These are phyloP conservation scores for Anseranas semipalmata DNA, from an alignment of 2,113 vertebrate genomes.

Conservation along the genomic window DNA sequence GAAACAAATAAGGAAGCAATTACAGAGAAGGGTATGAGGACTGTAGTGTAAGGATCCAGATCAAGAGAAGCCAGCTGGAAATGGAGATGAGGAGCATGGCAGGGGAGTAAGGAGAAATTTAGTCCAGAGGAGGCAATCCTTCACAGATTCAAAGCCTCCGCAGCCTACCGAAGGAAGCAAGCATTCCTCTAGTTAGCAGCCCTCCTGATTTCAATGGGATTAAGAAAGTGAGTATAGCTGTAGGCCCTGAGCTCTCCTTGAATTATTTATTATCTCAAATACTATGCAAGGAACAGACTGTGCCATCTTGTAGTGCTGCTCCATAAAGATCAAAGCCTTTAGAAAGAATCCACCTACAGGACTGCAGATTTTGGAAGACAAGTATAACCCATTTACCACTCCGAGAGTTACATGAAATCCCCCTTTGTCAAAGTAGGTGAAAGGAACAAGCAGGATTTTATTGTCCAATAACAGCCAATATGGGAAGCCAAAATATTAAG, in stretches of 20 bases:
- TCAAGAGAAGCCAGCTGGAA: not conserved
- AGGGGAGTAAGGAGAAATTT: not conserved
- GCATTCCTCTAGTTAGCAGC: not conserved
- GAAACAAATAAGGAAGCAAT: not conserved
- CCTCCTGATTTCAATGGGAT: not conserved
- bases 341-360: slow-evolving; percentile 44
- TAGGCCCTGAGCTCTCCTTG: not conserved
- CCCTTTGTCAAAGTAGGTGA: not conserved
- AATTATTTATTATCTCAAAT: slow-evolving; percentile 16
- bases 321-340: slow-evolving; percentile 35
- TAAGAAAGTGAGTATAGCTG: not conserved
- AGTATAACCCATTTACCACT: not conserved
- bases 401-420: not conserved
- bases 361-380: not conserved
- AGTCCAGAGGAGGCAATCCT: not conserved
- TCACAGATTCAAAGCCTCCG: not conserved
- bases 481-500: not conserved
- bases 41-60: not conserved
- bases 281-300: not conserved
- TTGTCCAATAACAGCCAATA: not conserved
- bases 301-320: not conserved
- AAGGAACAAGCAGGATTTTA: slow-evolving; percentile 15
- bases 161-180: not conserved
- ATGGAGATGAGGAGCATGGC: not conserved
- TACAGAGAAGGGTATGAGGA: not conserved